Evolutionary conservation across 2,113 vertebrate genomes (phyloP).

Genomic region (Aptenodytes forsteri): DNA sequence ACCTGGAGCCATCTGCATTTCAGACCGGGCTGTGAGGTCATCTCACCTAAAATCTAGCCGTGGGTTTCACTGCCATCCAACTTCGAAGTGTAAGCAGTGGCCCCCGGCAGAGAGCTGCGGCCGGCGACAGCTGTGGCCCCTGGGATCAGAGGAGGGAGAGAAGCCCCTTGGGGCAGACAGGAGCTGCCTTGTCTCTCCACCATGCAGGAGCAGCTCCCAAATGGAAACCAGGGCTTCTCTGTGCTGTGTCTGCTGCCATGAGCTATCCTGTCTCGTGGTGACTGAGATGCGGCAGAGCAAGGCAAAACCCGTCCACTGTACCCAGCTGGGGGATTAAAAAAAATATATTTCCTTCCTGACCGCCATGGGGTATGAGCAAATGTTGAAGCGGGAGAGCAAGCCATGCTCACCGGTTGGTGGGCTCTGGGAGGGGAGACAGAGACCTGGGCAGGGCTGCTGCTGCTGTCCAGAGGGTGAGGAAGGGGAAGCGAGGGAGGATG

Average conservation of each 20-base stretch:
- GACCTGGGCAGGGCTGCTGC: neutral
- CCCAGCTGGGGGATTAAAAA: neutral
- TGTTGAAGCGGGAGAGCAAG: neutral
- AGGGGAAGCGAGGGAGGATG: neutral
- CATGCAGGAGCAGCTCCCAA: neutral
- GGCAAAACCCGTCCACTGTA: accelerated
- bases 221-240: neutral
- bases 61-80: neutral
- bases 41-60: neutral
- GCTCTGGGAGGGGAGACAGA: neutral
- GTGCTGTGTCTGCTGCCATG: neutral
- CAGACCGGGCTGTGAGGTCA: too few relatives aligned
- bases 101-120: accelerated
- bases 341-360: neutral
- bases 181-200: neutral
- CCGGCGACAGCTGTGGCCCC: accelerated
- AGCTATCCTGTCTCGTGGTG: neutral
- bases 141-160: neutral
- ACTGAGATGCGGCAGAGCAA: neutral
- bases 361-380: accelerated
- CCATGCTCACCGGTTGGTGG: accelerated
- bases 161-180: neutral
- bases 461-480: accelerated
- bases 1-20: neutral
- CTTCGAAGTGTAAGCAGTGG: neutral